These are phyloP conservation scores for Agriopis leucophaearia DNA, from an alignment of 2,888 invertebrate genomes.

Conservation along the genomic window DNA sequence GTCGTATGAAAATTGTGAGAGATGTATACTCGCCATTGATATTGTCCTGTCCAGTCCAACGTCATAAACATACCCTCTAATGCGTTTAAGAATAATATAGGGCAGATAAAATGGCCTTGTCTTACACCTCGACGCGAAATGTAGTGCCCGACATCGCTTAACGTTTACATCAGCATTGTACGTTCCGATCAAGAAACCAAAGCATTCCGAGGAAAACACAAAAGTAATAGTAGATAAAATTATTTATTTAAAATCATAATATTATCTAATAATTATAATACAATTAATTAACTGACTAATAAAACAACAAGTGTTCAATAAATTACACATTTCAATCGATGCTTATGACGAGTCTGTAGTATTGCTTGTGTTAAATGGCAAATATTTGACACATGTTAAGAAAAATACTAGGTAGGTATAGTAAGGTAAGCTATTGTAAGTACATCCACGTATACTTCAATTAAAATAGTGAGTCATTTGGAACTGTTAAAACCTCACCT, in stretches of 20 bases:
- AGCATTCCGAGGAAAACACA: slow-evolving; percentile 32
- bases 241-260: slow-evolving; percentile 75
- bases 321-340: slow-evolving; percentile 62
- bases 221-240: slow-evolving; percentile 63
- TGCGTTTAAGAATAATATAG: too few relatives aligned
- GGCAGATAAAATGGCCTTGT: too few relatives aligned
- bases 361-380: slow-evolving; percentile 28
- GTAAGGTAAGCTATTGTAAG: slow-evolving; percentile 2
- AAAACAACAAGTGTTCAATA: slow-evolving; percentile 66
- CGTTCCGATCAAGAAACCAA: too few relatives aligned
- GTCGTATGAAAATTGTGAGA: too few relatives aligned
- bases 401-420: slow-evolving; percentile 14
- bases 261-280: slow-evolving; percentile 69
- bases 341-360: slow-evolving; percentile 51
- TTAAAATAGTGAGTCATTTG: neutral
- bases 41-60: too few relatives aligned
- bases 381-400: slow-evolving; percentile 27
- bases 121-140: too few relatives aligned
- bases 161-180: too few relatives aligned
- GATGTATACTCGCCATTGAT: too few relatives aligned
- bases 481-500: neutral
- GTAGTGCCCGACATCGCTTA: too few relatives aligned
- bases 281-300: slow-evolving; percentile 67
- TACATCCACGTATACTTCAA: slow-evolving; percentile 1
- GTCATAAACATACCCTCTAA: too few relatives aligned